Base-by-base conservation (phyloP, 2,113 vertebrate species). In the Alexandromys fortis region DNA sequence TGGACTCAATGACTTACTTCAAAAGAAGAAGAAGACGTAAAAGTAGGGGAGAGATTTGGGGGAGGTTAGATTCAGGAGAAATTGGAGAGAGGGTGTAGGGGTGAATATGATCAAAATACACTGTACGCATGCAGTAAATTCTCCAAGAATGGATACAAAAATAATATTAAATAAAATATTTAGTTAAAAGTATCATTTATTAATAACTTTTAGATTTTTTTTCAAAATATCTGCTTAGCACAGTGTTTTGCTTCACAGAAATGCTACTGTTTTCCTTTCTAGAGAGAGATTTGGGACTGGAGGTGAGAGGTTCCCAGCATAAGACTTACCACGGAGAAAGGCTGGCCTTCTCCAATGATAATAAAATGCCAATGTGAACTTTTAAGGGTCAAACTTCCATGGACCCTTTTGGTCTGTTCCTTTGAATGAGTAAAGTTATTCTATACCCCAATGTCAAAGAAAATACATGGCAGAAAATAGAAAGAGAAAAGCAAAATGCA, bases 211-310 rank as follows among this genome's bases (percentile, higher is more conserved):
- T 45, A 89, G 49, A 52, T 47, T 75, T 82, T 73, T 88, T 58
- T 86, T 77, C n/a, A 73, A 92, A 92, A 9, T 47, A 85, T 33
- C 21, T 85, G 19, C 49, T 58, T 76, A 77, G 33, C 28, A 86
- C 94, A 86, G 11, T 12, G 90, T 26, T 75, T 90, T 90, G 52
- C 21, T 82, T 91, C 30, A 91, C 28, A 79, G 35, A 92, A 89
- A 76, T 38, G 13, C 26, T 83, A 38, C 4, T 61, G 16, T 17
- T 47, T 24, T 35, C 12, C 21, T 92, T 93, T 92, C 72, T 61
- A 82, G 24, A 86, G 45, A 68, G 68, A 0, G 12, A 67, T 11
- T 49, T 6, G 72, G 72, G 47, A 45, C 24, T 76, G 3, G 11
- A 1, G 73, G 75, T 89, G 28, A 33, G 35, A 33, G 26, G 58